Conservation (phyloP, 2,113 vertebrate genomes). For the Crotophaga sulcirostris region DNA sequence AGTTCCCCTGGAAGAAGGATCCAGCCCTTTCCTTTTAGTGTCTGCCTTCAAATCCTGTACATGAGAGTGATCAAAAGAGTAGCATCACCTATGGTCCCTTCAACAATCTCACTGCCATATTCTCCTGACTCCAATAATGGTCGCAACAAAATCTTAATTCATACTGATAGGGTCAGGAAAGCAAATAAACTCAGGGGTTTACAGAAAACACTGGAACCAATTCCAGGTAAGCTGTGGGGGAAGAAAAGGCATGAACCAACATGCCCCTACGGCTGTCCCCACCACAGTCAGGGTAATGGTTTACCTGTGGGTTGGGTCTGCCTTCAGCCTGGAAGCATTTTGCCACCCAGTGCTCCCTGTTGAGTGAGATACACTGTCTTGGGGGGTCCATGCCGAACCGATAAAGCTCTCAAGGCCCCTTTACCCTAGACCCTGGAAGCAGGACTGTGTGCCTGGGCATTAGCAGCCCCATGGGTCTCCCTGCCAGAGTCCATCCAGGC, state of each 20-base stretch:
- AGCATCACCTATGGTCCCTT: not conserved
- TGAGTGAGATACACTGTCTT: not conserved
- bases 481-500: constrained; percentile 4
- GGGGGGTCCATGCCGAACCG: not conserved
- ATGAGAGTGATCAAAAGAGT: accelerated
- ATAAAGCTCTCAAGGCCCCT: not conserved
- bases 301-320: not conserved
- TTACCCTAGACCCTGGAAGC: not conserved
- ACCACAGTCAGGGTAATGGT: not conserved
- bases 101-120: accelerated
- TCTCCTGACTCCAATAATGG: accelerated
- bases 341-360: not conserved
- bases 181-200: not conserved
- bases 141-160: not conserved
- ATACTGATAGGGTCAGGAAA: not conserved
- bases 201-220: not conserved
- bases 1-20: not conserved
- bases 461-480: not conserved
- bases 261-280: accelerated
- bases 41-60: not conserved
- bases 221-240: not conserved
- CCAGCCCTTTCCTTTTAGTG: not conserved
- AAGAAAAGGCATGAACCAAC: not conserved
- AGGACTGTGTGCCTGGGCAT: not conserved
- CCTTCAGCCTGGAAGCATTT: not conserved